Conservation (phyloP, 2,797 vertebrate species). For the Falco cherrug region DNA sequence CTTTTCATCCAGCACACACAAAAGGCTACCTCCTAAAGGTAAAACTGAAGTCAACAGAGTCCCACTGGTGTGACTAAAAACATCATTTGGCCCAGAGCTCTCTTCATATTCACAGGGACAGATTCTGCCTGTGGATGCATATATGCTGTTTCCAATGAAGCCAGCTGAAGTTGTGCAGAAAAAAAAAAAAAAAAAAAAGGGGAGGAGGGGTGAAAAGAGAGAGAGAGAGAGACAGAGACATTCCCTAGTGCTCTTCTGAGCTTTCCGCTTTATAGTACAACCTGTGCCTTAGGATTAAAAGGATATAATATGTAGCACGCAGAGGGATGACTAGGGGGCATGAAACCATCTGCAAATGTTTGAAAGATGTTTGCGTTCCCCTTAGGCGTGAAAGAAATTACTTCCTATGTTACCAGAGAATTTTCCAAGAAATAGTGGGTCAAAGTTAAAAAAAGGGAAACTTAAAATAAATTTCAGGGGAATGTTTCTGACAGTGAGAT, state of each 20-base stretch:
- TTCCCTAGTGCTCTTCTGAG: neutral
- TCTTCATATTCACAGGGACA: neutral
- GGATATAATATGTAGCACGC: neutral
- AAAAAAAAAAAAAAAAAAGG: too few relatives aligned
- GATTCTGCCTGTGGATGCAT: neutral
- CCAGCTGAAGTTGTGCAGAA: neutral
- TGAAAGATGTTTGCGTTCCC: neutral
- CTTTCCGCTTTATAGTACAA: slow-evolving; percentile 21
- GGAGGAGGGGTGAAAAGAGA: too few relatives aligned
- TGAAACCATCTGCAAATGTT: slow-evolving; percentile 44
- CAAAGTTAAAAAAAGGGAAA: slow-evolving; percentile 21
- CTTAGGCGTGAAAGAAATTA: slow-evolving; percentile 6
- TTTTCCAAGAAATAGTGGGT: slow-evolving; percentile 8
- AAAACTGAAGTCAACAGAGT: slow-evolving; percentile 13
- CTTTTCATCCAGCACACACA: slow-evolving; percentile 38
- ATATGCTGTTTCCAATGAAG: neutral
- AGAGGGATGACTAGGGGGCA: slow-evolving; percentile 31
- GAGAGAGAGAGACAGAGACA: neutral
- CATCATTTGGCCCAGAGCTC: slow-evolving; percentile 12
- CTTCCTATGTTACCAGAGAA: neutral
- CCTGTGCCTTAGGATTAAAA: slow-evolving; percentile 35
- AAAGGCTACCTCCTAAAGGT: slow-evolving; percentile 33
- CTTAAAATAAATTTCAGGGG: slow-evolving; percentile 10
- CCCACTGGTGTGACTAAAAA: slow-evolving; percentile 22
- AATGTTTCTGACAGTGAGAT: neutral